These are phyloP conservation scores for Leucopsar rothschildi DNA, from an alignment of 2,113 vertebrate genomes.

Conservation along the genomic window DNA sequence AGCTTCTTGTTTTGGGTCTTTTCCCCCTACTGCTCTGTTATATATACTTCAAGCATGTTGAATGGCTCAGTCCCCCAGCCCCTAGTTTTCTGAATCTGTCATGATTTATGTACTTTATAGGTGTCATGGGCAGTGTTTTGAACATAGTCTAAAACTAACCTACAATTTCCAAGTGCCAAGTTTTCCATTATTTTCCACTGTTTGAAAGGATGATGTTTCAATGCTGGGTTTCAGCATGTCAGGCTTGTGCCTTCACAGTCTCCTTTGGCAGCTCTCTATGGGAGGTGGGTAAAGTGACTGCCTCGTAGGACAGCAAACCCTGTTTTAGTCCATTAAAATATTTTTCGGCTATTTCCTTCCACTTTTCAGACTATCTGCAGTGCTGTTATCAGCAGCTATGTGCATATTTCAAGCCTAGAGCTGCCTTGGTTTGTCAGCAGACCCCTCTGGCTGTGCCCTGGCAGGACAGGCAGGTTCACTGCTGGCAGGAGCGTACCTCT, in stretches of 20 bases:
- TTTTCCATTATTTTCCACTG: background rate
- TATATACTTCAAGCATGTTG: background rate
- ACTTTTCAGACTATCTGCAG: background rate
- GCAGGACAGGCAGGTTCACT: background rate
- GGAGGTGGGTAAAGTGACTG: background rate
- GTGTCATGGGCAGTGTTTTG: background rate
- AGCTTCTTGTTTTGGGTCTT: background rate
- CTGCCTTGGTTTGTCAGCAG: background rate
- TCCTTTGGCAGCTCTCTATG: background rate
- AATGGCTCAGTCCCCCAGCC: background rate
- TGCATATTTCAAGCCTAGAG: background rate
- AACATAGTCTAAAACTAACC: background rate
- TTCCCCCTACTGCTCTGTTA: background rate
- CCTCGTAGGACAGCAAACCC: background rate
- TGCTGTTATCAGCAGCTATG: background rate
- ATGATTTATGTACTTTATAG: background rate
- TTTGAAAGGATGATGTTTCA: background rate
- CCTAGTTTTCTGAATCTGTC: background rate
- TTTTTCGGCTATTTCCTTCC: background rate
- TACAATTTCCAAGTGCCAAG: background rate
- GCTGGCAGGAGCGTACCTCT: background rate
- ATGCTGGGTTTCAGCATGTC: background rate
- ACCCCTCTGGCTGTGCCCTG: background rate
- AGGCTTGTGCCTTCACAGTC: background rate
- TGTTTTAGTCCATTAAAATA: background rate